These are phyloP conservation scores for Gobiocypris rarus DNA, from an alignment of 2,113 vertebrate genomes.

Conservation along the genomic window DNA sequence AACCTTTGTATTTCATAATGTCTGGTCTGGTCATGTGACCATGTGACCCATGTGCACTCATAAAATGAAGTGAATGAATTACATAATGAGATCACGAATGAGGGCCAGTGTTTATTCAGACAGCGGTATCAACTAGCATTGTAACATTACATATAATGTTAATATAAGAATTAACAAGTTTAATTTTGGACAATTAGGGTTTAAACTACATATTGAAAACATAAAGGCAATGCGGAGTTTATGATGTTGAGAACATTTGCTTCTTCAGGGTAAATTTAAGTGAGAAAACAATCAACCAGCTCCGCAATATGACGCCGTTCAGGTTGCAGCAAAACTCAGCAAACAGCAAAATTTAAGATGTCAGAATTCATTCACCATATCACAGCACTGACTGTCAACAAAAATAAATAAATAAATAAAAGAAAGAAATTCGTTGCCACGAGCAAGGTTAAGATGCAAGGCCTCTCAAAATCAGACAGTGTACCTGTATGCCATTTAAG, in stretches of 20 bases:
- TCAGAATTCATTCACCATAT: constrained; percentile 45
- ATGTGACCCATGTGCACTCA: constrained; percentile 48
- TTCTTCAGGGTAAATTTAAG: constrained; percentile 8
- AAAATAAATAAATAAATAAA: constrained; percentile 32
- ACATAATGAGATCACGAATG: constrained; percentile 28
- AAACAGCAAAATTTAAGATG: constrained; percentile 34
- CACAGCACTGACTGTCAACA: constrained; percentile 29
- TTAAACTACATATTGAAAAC: background rate
- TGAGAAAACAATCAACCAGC: constrained; percentile 35
- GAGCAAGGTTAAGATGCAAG: constrained; percentile 54
- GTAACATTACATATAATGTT: background rate
- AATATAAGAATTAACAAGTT: background rate
- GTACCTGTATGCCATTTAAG: constrained; percentile 39
- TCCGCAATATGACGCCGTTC: constrained; percentile 1
- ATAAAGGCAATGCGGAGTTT: background rate
- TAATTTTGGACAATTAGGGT: background rate
- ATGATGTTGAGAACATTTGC: background rate
- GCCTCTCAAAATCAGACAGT: constrained; percentile 33
- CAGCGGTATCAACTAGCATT: background rate
- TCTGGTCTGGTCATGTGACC: constrained; percentile 60
- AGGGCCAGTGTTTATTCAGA: constrained; percentile 6
- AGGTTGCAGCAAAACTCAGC: constrained; percentile 43
- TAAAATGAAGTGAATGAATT: constrained; percentile 45
- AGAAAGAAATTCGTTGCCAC: constrained; percentile 44
- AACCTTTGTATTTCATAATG: constrained; percentile 63